Base-by-base conservation (phyloP, 2,113 vertebrate genomes). In the Syngnathoides biaculeatus region DNA sequence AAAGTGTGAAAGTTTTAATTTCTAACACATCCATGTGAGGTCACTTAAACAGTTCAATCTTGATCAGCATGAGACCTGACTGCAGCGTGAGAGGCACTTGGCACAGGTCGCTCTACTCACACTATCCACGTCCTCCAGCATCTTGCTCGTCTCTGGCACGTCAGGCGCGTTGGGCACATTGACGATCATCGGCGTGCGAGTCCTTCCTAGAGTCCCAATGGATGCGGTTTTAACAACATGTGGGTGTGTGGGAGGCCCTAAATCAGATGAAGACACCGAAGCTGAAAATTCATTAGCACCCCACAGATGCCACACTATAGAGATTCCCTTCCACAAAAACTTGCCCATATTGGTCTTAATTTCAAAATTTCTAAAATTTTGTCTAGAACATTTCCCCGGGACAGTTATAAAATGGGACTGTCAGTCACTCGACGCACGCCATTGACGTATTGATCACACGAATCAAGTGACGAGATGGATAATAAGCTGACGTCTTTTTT, bases 151-250 rank as follows among this genome's bases (percentile, higher is more conserved):
- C 88, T 98, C 96, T 50, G 94, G 93, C 61, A 95, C 91, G 0
- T 97, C 96, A 0, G 96, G 96, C 64, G 95, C 96, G 20, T 93
- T 98, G 87, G 97, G 97, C 47, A 98, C 94, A 0, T 91, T 93
- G 83, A 99, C 97, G 0, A 93, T 89, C 94, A 98, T 92, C 4
- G 97, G 97, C 8, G 94, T 93, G 43, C 97, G 94, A 57, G 93
- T 95, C 87, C 97, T 90, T 69, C 96, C 95, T 66, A 99, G 70
- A 0, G 97, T 98, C 72, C 97, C 96, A 0, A 98, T 95, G 27
- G 94, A 98, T 6, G 97, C 97, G 0, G 96, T 99, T 93, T 98
- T 99, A 80, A 97, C 95, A 0, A 95, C 89, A 64, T 95, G 94
- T 5, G 95, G 70, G 56, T 93, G 89, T 75, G 93, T 89, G 45